These are phyloP conservation scores for Hydrozoanthus gracilis DNA, from an alignment of 92 coral and sea anemone genomes.

Conservation along the genomic window DNA sequence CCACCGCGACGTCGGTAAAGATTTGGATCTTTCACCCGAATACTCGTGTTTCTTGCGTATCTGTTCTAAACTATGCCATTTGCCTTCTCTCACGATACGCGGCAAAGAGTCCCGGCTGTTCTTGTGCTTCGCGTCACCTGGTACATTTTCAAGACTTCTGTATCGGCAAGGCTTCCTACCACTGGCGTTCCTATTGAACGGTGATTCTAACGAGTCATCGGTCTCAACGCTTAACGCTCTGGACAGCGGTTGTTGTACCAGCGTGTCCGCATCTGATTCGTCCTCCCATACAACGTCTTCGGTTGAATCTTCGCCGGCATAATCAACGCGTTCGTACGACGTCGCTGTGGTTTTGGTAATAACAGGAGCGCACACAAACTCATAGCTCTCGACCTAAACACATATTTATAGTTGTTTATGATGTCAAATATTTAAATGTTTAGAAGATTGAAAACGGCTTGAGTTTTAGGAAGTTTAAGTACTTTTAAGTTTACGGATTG, in stretches of 20 bases:
- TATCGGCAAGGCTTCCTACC: slow-evolving; percentile 74
- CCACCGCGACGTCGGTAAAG: slow-evolving; percentile 71
- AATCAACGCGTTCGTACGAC: slow-evolving; percentile 76
- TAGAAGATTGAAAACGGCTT: too few relatives aligned
- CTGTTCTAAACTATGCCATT: slow-evolving; percentile 93
- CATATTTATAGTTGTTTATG: slow-evolving; percentile 36
- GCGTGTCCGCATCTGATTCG: slow-evolving; percentile 79
- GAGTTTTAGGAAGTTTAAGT: too few relatives aligned
- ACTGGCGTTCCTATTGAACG: slow-evolving; percentile 77
- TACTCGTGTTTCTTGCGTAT: slow-evolving; percentile 71
- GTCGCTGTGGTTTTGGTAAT: slow-evolving; percentile 71
- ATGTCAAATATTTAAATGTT: neutral
- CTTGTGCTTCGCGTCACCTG: slow-evolving; percentile 51
- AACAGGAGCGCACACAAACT: slow-evolving; percentile 76
- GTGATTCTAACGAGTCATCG: slow-evolving; percentile 37
- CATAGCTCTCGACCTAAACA: slow-evolving; percentile 67
- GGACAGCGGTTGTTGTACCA: slow-evolving; percentile 63
- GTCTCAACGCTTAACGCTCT: slow-evolving; percentile 48
- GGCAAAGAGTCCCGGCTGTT: slow-evolving; percentile 74
- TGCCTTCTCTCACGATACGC: slow-evolving; percentile 72
- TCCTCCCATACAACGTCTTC: slow-evolving; percentile 90
- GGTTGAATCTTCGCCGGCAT: slow-evolving; percentile 62
- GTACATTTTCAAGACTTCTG: slow-evolving; percentile 74
- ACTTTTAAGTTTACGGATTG: too few relatives aligned
- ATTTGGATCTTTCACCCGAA: slow-evolving; percentile 72